Evolutionary conservation across 92 coral and sea anemone genomes (phyloP), one percentile per base, ranked within the genome.

Genomic region (Epizoanthus stellaris): DNA sequence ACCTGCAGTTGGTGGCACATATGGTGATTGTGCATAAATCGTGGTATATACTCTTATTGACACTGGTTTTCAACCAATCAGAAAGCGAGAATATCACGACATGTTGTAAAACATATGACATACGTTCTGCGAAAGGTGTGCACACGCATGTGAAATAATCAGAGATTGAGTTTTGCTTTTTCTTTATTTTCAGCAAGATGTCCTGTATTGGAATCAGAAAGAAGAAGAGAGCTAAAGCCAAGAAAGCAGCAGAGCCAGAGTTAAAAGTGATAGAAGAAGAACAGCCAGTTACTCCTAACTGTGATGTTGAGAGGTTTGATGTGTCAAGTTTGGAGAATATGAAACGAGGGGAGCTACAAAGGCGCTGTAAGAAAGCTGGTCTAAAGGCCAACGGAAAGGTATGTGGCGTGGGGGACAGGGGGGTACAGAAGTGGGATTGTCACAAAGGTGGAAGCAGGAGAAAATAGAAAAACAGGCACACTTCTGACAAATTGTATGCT

Each of bases 331-430:
- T 76, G 69, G 81, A 86, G 42, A 67, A 72, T 15, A 85, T 88
- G 86, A 93, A 93, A 60, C 87, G 95, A 3, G 80, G 73, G 14
- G 86, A 93, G 70, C 84, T 95, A 12, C 97, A 93, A 79, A 88
- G 81, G 65, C 63, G 89, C 20, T 95, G 98, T 76, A 95, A 95
- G 82, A 62, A 81, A 67, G 77, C 82, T 75, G 94, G 93, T 0
- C 75, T 95, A 4, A 95, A 88, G 75, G 98, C 98, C 13, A 77
- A 80, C 49, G 98, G 95, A 54, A 95, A 95, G 98, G 98, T 93
- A 82, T 59, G 89, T 47, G 23, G 19, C 7, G 47, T 43, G 11
- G 23, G 16, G 38, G 6, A 34, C 10, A 12, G 3, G 1, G 20
- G 11, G 1, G 5, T 36, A 17, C n/a, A 11, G n/a, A 14, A 64